Base-by-base conservation (phyloP, 1,140 invertebrate species). In the Aphaenogaster rudis region DNA sequence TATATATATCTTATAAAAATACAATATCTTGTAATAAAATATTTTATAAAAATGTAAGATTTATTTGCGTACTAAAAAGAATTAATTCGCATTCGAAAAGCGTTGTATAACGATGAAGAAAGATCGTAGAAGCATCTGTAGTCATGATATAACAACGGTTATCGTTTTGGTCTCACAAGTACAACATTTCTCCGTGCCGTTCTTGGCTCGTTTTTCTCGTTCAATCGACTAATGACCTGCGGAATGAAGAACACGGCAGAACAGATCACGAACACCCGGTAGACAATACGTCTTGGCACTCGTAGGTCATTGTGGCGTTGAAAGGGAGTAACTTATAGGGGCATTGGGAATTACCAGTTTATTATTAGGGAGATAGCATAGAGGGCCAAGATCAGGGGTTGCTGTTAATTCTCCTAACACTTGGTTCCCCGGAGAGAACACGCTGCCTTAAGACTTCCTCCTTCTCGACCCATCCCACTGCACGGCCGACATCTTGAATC, bases 321-420 rank as follows among this genome's bases (percentile, higher is more conserved):
- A 95, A 95, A 95, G 94, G 94, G 94, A 95, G 94, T 95, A 95
- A 95, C 92, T 95, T 95, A 95, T 95, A 95, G 94, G 92, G 93
- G 94, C 95, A 95, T 95, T 95, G 95, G 95, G 95, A 95, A 95
- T 95, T 94, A 94, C 93, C 94, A 94, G 94, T 95, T 95, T 95
- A 95, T 95, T 95, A 95, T 95, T 95, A 95, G 94, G 94, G 93
- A 95, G 95, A 95, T 95, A 95, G 94, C 92, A 93, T 89, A 91
- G 92, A 93, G 92, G 93, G 92, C 92, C 92, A 92, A 93, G 94
- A 95, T 95, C 93, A 94, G 92, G 94, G 93, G 93, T 94, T 93
- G 93, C 93, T 94, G 94, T 95, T 95, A 95, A 94, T 95, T 95
- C 94, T 95, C 92, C 92, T 92, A 94, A 94, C 94, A 94, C 93